Evolutionary conservation across 2,888 invertebrate species (phyloP), one percentile per base, ranked within the genome.

Genomic region (Lacanobia wlatinum): DNA sequence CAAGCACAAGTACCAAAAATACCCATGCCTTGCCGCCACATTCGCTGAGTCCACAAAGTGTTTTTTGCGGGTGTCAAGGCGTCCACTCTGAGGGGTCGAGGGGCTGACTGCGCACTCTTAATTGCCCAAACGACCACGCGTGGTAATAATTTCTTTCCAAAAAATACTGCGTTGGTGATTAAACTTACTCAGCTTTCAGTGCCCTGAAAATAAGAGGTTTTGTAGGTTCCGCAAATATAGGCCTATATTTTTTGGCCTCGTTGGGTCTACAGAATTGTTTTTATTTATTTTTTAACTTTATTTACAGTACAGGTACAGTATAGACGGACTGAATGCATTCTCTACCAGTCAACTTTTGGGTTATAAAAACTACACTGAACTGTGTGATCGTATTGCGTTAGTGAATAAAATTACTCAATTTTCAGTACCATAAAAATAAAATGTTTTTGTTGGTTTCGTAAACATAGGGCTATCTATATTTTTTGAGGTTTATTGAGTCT

Each of bases 91-190:
- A 82, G 75, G 84, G 82, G 84, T 84, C 84, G 76, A 85, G 85
- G 38, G 76, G 84, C 84, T 85, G 85, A 84, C 86, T 69, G 28
- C 70, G 86, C 76, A 71, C 69, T 76, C 86, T 84, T 84, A 84
- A 84, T 84, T 86, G 71, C 74, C 72, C 66, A 77, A 76, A 80
- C 75, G 84, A 77, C 75, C 79, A 84, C 67, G 81, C 73, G 78
- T 73, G 76, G 69, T 78, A 83, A 83, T 83, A 70, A 73, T 67
- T 80, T 74, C 60, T 59, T 64, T 43, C 68, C 53, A 70, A 81
- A 85, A 83, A 78, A 76, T 73, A 76, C 80, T 59, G 61, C 70
- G 65, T 65, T 64, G 52, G 64, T 71, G 71, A 75, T 79, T 67
- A 72, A 55, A 60, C 64, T 63, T 64, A 53, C 43, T 46, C 46